Percentiles rank a stretch among this genome's conserved stretches.
These are phyloP conservation scores for Aplodontia rufa DNA, from an alignment of 2,113 vertebrate species.

Conservation along the genomic window DNA sequence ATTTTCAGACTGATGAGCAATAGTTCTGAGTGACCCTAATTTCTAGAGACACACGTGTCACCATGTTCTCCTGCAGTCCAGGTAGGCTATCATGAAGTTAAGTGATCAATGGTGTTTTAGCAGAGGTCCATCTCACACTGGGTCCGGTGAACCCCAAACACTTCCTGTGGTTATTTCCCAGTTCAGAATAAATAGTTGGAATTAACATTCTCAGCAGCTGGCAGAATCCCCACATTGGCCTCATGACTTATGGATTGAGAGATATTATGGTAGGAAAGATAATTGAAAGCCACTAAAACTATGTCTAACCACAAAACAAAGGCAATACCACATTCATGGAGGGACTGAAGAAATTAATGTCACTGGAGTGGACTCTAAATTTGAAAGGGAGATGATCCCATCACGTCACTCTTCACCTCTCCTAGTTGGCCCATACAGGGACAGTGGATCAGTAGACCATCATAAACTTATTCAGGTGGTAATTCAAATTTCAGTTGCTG, in stretches of 20 bases:
- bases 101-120: neutral
- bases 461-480: neutral
- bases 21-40: neutral
- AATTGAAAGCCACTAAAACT: neutral
- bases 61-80: neutral
- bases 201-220: neutral
- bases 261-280: neutral
- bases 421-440: neutral
- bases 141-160: no score
- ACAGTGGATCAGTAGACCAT: no score
- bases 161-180: no score
- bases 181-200: neutral
- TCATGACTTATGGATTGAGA: neutral
- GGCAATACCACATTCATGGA: neutral
- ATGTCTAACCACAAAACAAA: neutral
- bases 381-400: neutral
- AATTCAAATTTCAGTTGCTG: neutral
- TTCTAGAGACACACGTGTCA: neutral
- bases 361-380: neutral
- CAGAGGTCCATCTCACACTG: no score
- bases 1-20: neutral
- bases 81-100: neutral
- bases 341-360: neutral
- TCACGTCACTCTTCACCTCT: accelerated
- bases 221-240: neutral